Evolutionary conservation across 2,888 invertebrate species (phyloP).

Genomic region (Auanema freiburgensis): DNA sequence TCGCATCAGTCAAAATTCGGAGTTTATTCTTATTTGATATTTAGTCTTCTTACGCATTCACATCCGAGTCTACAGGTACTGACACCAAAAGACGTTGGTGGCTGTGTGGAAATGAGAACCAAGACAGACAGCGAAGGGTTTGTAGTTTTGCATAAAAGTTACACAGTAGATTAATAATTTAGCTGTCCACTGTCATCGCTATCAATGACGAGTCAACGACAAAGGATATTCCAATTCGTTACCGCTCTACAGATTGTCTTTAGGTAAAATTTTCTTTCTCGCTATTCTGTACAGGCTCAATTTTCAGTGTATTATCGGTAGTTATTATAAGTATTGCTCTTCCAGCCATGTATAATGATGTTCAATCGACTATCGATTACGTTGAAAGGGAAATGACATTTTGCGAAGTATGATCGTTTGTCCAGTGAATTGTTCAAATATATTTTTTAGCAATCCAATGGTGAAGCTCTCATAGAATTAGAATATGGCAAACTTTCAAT

Average conservation of each 20-base stretch:
- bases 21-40: neutral
- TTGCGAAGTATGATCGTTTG: slow-evolving; percentile 54
- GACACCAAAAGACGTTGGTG: slow-evolving; percentile 14
- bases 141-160: neutral
- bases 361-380: slow-evolving; percentile 62
- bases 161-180: neutral
- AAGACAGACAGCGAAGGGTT: slow-evolving; percentile 22
- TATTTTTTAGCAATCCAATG: slow-evolving; percentile 45
- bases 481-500: slow-evolving; percentile 41
- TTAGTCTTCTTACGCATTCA: slow-evolving; percentile 9
- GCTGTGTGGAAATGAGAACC: slow-evolving; percentile 7
- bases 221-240: slow-evolving; percentile 60
- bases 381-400: slow-evolving; percentile 63
- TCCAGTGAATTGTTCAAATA: neutral
- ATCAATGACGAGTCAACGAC: slow-evolving; percentile 44
- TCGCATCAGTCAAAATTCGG: too few species aligned
- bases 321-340: slow-evolving; percentile 56
- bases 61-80: too few species aligned
- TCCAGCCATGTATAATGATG: slow-evolving; percentile 64
- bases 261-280: slow-evolving; percentile 40
- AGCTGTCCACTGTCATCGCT: slow-evolving; percentile 53
- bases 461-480: slow-evolving; percentile 49
- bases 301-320: slow-evolving; percentile 56
- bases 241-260: slow-evolving; percentile 62
- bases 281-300: too few species aligned